These are phyloP conservation scores for Gila robusta DNA, from an alignment of 2,797 vertebrate genomes.

Conservation along the genomic window DNA sequence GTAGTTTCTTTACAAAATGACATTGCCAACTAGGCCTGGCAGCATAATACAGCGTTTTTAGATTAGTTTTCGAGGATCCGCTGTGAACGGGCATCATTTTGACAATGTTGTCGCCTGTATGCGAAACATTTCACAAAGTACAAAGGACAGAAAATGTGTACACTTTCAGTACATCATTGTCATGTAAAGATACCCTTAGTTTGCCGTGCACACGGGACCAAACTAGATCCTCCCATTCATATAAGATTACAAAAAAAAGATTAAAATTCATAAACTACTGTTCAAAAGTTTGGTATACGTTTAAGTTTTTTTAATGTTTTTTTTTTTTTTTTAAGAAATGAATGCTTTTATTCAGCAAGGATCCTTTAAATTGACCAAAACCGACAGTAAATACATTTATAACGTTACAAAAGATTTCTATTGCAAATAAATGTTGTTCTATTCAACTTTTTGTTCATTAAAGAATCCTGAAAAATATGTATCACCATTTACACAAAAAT, in stretches of 20 bases:
- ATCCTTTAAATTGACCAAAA: neutral
- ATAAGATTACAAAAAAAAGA: neutral
- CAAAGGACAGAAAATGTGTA: neutral
- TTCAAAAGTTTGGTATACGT: neutral
- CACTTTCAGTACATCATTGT: neutral
- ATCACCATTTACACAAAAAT: neutral
- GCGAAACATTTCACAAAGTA: neutral
- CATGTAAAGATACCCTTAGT: neutral
- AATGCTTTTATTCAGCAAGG: neutral
- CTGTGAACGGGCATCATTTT: too few relatives aligned
- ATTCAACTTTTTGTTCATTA: neutral
- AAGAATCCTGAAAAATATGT: neutral
- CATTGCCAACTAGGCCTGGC: neutral
- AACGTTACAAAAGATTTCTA: neutral
- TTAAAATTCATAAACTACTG: neutral
- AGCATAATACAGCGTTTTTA: too few relatives aligned
- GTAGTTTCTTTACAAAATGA: too few relatives aligned
- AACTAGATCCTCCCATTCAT: neutral
- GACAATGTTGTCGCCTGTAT: neutral
- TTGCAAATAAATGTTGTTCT: neutral
- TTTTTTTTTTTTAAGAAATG: neutral
- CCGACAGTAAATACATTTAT: neutral
- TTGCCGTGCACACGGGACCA: neutral
- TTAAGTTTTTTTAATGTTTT: neutral
- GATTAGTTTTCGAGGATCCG: rapidly evolving